phyloP scores from a whole-genome alignment of 2,113 vertebrate species.

The Dinomys branickii region DNA sequence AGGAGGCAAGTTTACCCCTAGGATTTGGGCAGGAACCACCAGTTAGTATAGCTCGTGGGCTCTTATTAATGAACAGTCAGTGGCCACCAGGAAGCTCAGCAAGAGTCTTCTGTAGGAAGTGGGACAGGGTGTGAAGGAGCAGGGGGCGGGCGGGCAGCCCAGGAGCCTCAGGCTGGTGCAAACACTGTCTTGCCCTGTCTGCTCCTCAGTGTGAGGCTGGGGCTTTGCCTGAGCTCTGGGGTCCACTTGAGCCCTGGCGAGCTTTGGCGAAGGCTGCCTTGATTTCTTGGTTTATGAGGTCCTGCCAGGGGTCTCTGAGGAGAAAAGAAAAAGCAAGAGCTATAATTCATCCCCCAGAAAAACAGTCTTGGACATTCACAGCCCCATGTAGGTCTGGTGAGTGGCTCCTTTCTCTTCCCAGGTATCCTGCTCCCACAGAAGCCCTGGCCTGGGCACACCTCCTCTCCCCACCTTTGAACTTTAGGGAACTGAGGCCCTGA shows the following conservation, averaged over 20 bases:
- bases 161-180: not conserved
- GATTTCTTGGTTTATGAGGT: slow-evolving; percentile 91
- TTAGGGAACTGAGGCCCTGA: not conserved
- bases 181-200: too few species aligned
- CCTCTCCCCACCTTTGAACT: not conserved
- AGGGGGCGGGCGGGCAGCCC: too few species aligned
- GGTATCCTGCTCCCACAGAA: not conserved
- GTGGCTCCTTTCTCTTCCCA: not conserved
- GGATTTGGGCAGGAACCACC: not conserved
- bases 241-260: slow-evolving; percentile 69
- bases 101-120: too few species aligned
- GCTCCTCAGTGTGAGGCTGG: not conserved
- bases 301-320: slow-evolving; percentile 91
- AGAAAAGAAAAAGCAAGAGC: not conserved
- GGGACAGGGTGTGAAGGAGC: not conserved
- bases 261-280: slow-evolving; percentile 89
- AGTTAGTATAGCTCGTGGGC: not conserved
- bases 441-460: not conserved
- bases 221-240: not conserved
- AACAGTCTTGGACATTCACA: rapidly evolving
- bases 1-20: not conserved
- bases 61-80: not conserved
- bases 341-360: not conserved
- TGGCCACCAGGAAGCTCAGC: not conserved
- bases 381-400: not conserved